Evolutionary conservation across 2,888 invertebrate species (phyloP).

Genomic region (Catotricha subobsoleta): DNA sequence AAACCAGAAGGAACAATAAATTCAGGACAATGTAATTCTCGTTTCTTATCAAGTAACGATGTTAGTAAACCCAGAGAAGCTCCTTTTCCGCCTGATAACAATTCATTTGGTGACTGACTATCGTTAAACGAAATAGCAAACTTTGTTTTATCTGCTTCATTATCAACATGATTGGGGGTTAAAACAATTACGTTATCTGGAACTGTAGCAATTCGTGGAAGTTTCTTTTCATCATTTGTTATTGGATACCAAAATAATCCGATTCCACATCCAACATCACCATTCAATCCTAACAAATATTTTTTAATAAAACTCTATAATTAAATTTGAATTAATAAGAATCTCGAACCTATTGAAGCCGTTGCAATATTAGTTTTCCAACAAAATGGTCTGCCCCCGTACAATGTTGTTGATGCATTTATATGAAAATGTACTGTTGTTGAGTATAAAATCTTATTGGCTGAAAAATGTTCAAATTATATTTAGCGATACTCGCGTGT

Average conservation of each 20-base stretch:
- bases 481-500: too few species aligned
- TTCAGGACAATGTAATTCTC: background rate
- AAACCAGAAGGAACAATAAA: constrained; percentile 46
- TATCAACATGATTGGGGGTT: background rate
- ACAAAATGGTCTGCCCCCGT: constrained; percentile 20
- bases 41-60: background rate
- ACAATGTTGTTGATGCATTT: constrained; percentile 12
- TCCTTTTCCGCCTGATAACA: constrained; percentile 60
- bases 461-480: too few species aligned
- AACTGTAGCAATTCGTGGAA: background rate
- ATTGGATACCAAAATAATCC: constrained; percentile 24
- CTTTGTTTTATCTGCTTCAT: background rate
- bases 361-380: constrained; percentile 17
- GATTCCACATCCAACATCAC: constrained; percentile 24
- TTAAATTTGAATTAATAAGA: too few species aligned
- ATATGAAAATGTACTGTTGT: constrained; percentile 14
- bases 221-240: too few species aligned
- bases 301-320: background rate
- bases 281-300: constrained; percentile 18
- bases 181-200: background rate
- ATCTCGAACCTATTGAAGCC: constrained; percentile 11
- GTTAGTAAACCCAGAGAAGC: constrained; percentile 50
- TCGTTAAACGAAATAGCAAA: too few species aligned
- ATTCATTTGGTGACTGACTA: constrained; percentile 33
- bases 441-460: constrained; percentile 14